Evolutionary conservation across 2,888 invertebrate species (phyloP), one percentile per base, ranked within the genome.

Genomic region (Digitonthophagus gazella): DNA sequence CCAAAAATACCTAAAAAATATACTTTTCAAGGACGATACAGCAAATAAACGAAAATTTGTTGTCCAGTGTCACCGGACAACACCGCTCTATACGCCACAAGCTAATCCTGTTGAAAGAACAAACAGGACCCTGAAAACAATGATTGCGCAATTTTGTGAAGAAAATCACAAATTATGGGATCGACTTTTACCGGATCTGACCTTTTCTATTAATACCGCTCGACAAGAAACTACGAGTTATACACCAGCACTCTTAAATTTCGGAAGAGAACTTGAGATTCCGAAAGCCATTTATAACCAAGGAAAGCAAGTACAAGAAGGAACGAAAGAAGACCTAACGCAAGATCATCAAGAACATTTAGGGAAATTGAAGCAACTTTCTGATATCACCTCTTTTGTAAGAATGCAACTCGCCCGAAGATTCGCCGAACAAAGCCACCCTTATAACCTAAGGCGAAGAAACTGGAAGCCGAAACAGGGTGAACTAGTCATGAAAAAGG

Each of bases 31-130:
- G n/a, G n/a, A n/a, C n/a, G n/a, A n/a, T n/a, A n/a, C n/a, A n/a
- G n/a, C n/a, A n/a, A n/a, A n/a, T n/a, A n/a, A n/a, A n/a, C n/a
- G n/a, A n/a, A n/a, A n/a, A n/a, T n/a, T n/a, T n/a, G n/a, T n/a
- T n/a, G n/a, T n/a, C n/a, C n/a, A n/a, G n/a, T n/a, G 11, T 5
- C 74, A 75, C 55, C 71, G 71, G 1, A 44, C 66, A 1, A 78
- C 77, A 0, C 77, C 79, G 1, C 73, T 72, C 4, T 75, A 73
- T 75, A 71, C 75, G 19, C 76, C 77, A 0, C 79, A 81, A 54
- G 76, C 75, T 1, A 80, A 81, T 67, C 78, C 78, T 0, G 78
- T 77, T 0, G 80, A 81, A 69, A 20, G 79, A 8, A 71, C 76
- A 0, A 81, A 80, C 66, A 65, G 74, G 14, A 75, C 75, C 0